Evolutionary conservation across 92 coral and sea anemone genomes (phyloP).

Genomic region (Pocillopora grandis): DNA sequence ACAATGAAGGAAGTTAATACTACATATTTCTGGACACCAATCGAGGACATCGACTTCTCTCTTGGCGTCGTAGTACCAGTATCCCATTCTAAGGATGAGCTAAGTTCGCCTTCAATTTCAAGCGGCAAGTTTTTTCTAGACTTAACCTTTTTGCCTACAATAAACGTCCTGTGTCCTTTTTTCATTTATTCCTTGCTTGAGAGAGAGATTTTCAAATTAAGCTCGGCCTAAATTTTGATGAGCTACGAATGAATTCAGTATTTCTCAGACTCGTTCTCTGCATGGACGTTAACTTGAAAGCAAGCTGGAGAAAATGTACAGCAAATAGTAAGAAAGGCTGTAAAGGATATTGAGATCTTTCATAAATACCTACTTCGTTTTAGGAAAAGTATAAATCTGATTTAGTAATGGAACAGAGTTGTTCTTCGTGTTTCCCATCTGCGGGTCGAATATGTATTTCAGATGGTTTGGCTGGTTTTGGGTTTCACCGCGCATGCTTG

Average conservation of each 20-base stretch:
- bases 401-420: no score
- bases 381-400: no score
- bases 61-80: conserved; percentile 57
- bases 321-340: no score
- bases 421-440: not conserved
- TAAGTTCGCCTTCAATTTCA: not conserved
- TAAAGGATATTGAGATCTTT: no score
- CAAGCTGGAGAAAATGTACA: no score
- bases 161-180: not conserved
- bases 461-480: not conserved
- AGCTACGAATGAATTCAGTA: no score
- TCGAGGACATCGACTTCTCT: conserved; percentile 51
- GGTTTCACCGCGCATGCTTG: not conserved
- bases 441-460: not conserved
- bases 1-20: conserved; percentile 28
- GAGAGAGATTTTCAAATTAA: not conserved
- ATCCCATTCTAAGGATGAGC: conserved; percentile 1
- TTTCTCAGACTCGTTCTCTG: no score
- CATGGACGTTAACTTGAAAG: no score
- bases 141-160: not conserved
- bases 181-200: not conserved
- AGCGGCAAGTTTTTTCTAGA: not conserved
- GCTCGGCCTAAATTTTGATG: no score
- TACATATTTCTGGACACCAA: conserved; percentile 54
- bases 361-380: no score